Evolutionary conservation across 2,797 vertebrate genomes (phyloP), one percentile per base, ranked within the genome.

Genomic region (Limosa lapponica): DNA sequence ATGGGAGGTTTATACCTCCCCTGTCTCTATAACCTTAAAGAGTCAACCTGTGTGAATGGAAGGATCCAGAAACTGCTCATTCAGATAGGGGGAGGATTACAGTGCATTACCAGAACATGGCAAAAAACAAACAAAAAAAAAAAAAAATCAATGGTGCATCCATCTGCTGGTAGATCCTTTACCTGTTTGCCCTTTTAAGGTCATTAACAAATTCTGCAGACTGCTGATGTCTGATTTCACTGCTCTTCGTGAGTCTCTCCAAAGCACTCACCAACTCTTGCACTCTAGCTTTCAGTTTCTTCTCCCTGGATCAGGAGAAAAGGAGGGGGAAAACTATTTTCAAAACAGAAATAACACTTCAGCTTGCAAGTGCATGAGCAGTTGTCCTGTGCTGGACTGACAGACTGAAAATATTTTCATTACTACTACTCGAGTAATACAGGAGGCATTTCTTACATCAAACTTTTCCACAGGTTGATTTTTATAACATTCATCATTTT

Each of bases 141-240:
- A 13, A 55, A 52, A 16, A 61, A 52, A 54, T 14, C 32, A 55
- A 2, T 4, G 12, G 18, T 41, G 15, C 14, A 51, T 48, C 52
- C 34, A 64, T 52, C 74, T 81, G 59, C 36, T 59, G 18, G 37
- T 44, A 49, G 20, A 66, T 78, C 19, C 13, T 71, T 97, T 97
- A 98, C 98, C 98, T 98, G 98, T 99, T 99, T 51, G 99, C 99
- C 85, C 98, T 97, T 95, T 99, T 99, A 25, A 99, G 97, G 96
- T 99, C 99, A 71, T 98, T 99, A 36, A 99, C 98, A 41, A 99
- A 99, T 95, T 99, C 99, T 7, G 98, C 98, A 6, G 98, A 99
- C 62, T 99, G 99, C 97, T 99, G 98, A 94, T 99, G 98, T 86
- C 98, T 97, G 86, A 99, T 98, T 93, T 99, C 99, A 46, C 99